Evolutionary conservation across 2,113 vertebrate species (phyloP).

Genomic region (Salminus brasiliensis): DNA sequence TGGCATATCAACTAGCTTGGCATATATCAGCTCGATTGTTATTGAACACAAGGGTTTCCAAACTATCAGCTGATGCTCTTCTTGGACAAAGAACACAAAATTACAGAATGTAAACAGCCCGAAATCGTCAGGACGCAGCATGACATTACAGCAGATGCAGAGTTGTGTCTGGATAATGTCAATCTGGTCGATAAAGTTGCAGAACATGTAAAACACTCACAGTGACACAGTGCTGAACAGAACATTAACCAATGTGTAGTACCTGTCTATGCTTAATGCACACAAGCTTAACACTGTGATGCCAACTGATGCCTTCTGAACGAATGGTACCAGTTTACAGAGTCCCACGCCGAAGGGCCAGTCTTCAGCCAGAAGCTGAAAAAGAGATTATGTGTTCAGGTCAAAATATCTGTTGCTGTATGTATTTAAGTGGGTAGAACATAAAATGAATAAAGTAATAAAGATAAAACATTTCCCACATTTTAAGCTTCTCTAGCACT

Average conservation of each 20-base stretch:
- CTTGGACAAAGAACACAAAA: neutral
- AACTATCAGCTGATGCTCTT: no score
- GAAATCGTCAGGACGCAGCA: no score
- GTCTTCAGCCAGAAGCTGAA: conserved; percentile 87
- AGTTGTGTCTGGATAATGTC: neutral
- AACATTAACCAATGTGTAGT: conserved; percentile 29
- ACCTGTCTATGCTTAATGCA: conserved; percentile 97
- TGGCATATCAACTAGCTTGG: neutral
- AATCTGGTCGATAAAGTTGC: no score
- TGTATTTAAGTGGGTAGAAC: no score
- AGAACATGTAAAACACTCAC: neutral
- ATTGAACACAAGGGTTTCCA: neutral
- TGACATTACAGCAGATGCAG: neutral
- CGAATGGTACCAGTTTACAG: conserved; percentile 96
- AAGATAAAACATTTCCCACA: no score
- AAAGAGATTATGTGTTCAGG: conserved; percentile 26
- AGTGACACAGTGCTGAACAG: no score
- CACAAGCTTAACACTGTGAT: conserved; percentile 97
- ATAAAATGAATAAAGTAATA: no score
- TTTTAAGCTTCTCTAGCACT: no score
- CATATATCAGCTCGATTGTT: no score
- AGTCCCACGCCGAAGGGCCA: conserved; percentile 94
- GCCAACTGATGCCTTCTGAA: conserved; percentile 95
- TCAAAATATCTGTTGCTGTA: no score
- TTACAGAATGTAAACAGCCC: neutral